Conservation (phyloP, 2,797 vertebrate species). For the Pangasius larnaudii region DNA sequence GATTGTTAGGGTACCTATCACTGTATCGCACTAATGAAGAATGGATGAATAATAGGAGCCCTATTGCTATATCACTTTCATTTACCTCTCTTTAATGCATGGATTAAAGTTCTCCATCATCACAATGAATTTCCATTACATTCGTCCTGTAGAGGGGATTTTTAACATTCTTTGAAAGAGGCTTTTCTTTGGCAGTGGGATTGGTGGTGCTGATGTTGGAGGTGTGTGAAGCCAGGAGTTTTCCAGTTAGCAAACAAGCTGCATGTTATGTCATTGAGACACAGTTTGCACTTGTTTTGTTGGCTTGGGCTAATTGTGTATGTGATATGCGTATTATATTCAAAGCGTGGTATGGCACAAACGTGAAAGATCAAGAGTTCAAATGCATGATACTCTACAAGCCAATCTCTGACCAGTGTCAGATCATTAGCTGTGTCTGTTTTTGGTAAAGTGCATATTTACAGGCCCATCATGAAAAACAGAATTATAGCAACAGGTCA, state of each 20-base stretch:
- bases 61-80: conserved; percentile 54
- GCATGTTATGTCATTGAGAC: too few species aligned
- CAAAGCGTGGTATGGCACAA: background rate
- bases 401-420: background rate
- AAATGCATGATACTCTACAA: background rate
- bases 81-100: conserved; percentile 2
- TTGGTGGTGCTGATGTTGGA: background rate
- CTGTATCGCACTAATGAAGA: conserved; percentile 59
- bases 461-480: background rate
- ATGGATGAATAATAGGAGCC: conserved; percentile 71
- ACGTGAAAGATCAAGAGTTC: background rate
- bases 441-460: background rate
- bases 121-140: background rate
- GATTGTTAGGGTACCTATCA: conserved; percentile 69
- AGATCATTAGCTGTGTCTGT: background rate
- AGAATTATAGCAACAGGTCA: background rate
- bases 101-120: conserved; percentile 2
- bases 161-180: background rate
- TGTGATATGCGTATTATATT: background rate
- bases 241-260: too few species aligned
- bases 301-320: too few species aligned
- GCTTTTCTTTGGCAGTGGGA: background rate
- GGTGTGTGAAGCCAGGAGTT: too few species aligned
- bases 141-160: background rate
- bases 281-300: too few species aligned